These are phyloP conservation scores for Anadara kagoshimensis DNA, from an alignment of 1,140 invertebrate species.

Conservation along the genomic window DNA sequence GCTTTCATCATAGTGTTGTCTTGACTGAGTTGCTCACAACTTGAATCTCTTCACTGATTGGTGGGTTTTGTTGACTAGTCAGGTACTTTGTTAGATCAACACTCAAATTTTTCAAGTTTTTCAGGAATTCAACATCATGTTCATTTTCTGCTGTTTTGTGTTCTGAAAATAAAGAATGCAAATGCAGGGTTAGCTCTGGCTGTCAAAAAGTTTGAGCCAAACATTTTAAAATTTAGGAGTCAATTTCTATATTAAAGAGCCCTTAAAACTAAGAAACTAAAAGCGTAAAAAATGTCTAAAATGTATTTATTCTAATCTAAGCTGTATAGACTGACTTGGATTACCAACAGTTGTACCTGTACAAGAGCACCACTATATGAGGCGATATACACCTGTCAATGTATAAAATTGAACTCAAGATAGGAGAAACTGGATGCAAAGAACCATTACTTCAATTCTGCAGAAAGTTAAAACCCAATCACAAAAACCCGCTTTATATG, in stretches of 20 bases:
- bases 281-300: neutral
- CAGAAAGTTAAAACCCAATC: too few relatives aligned
- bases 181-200: too few relatives aligned
- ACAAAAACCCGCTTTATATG: too few relatives aligned
- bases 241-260: neutral
- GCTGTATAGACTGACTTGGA: neutral
- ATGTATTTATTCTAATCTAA: neutral
- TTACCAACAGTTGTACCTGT: neutral
- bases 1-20: neutral
- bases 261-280: neutral
- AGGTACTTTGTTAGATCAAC: constrained; percentile 62
- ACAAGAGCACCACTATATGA: too few relatives aligned
- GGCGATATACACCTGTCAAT: too few relatives aligned
- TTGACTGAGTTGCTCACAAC: neutral
- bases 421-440: too few relatives aligned
- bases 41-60: constrained; percentile 44
- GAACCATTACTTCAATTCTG: too few relatives aligned
- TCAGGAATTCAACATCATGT: constrained; percentile 37
- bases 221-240: neutral
- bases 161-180: constrained; percentile 32
- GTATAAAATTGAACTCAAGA: too few relatives aligned
- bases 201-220: neutral
- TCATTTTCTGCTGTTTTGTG: constrained; percentile 35
- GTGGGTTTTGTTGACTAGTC: constrained; percentile 23
- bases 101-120: constrained; percentile 41